Percentiles rank a stretch among this genome's conserved stretches.
Conservation (phyloP, 2,888 invertebrate genomes). For the Troides aeacus region DNA sequence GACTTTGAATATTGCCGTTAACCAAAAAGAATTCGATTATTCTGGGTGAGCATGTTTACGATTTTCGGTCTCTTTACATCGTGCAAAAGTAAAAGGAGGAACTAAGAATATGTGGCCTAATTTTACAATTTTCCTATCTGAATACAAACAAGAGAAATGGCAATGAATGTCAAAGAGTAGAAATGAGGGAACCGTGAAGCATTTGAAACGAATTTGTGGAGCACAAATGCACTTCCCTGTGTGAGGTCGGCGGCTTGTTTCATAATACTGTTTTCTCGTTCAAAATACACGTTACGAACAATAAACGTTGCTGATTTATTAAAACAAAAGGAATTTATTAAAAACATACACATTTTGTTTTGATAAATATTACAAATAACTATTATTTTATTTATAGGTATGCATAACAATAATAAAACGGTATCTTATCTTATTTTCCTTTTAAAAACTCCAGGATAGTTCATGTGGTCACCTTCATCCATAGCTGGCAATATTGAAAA, state of each 20-base stretch:
- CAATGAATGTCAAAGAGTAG: constrained; percentile 7
- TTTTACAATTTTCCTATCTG: not conserved
- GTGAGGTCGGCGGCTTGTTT: not conserved
- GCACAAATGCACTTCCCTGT: not conserved
- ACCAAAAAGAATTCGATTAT: too few species aligned
- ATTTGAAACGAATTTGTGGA: constrained; percentile 3
- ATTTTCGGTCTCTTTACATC: too few species aligned
- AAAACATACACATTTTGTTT: not conserved
- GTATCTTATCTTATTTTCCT: too few species aligned
- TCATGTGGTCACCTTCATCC: too few species aligned
- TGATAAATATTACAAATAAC: not conserved
- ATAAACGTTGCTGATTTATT: not conserved
- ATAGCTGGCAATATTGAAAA: too few species aligned
- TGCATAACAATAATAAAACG: too few species aligned
- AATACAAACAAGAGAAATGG: not conserved
- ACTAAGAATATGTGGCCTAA: not conserved
- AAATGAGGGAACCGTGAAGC: constrained; percentile 4
- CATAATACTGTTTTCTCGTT: not conserved
- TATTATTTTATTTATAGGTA: too few species aligned
- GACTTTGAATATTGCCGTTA: too few species aligned
- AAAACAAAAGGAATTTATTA: not conserved
- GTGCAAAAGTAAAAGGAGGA: not conserved
- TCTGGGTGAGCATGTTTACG: too few species aligned
- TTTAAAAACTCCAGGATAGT: too few species aligned
- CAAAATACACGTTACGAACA: not conserved